A percentile compares a stretch with the other conserved stretches of the same genome.
Conservation (phyloP, 2,113 vertebrate genomes). For the Stercorarius parasiticus region DNA sequence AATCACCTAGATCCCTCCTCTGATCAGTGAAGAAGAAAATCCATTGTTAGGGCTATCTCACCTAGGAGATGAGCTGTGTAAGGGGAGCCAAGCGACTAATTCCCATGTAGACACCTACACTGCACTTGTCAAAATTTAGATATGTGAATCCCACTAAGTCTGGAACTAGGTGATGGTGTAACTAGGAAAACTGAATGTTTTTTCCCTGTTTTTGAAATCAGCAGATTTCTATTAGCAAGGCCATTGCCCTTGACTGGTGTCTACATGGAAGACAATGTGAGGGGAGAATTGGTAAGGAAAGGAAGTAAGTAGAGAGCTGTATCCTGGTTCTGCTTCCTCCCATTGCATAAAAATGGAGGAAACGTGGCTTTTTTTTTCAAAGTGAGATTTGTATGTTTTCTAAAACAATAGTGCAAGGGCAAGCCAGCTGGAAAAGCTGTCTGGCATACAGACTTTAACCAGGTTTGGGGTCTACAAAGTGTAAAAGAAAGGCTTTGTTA, state of each 20-base stretch:
- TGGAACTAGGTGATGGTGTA: background rate
- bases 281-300: background rate
- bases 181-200: background rate
- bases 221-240: background rate
- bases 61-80: background rate
- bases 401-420: background rate
- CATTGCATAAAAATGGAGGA: background rate
- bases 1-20: background rate
- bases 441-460: background rate
- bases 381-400: background rate
- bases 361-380: background rate
- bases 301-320: background rate
- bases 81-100: background rate
- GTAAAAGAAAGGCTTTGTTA: background rate
- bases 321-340: background rate
- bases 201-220: background rate
- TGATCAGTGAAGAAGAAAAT: background rate
- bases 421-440: background rate
- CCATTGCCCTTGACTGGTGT: background rate
- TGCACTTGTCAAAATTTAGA: background rate
- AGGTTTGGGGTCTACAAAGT: background rate
- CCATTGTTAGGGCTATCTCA: background rate
- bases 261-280: background rate
- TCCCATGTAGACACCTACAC: background rate
- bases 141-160: background rate